A percentile compares a stretch with the other conserved stretches of the same genome.
Conservation (phyloP, 2,888 invertebrate species). For the Flabesymbios commensalis region DNA sequence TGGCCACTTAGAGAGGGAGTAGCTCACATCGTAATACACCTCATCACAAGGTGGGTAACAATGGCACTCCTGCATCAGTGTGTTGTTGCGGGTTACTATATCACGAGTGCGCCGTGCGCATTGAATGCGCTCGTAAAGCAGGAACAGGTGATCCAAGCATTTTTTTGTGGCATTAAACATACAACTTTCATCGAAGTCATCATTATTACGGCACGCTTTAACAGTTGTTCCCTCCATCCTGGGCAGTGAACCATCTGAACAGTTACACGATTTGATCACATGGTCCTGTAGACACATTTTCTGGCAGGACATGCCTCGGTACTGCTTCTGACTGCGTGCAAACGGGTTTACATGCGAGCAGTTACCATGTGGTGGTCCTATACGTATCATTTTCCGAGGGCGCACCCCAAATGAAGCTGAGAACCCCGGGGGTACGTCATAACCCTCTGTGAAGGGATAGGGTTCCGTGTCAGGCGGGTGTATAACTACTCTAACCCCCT, state of each 20-base stretch:
- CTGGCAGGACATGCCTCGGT: conserved; percentile 32
- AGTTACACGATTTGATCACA: conserved; percentile 29
- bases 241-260: conserved; percentile 30
- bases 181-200: conserved; percentile 28
- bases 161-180: conserved; percentile 24
- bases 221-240: conserved; percentile 4
- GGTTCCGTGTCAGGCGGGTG: conserved; percentile 35
- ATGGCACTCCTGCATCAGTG: conserved; percentile 18
- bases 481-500: conserved; percentile 36
- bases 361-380: conserved; percentile 35
- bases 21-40: conserved; percentile 33
- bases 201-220: conserved; percentile 21
- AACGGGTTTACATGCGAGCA: conserved; percentile 31
- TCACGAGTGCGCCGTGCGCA: conserved; percentile 26
- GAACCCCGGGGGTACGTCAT: conserved; percentile 36
- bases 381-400: conserved; percentile 29
- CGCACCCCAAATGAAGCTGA: conserved; percentile 34
- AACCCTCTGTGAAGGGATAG: conserved; percentile 36
- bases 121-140: conserved; percentile 22
- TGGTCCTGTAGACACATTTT: conserved; percentile 34
- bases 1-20: conserved; percentile 37
- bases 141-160: conserved; percentile 26
- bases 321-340: conserved; percentile 2
- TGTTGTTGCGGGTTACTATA: conserved; percentile 22
- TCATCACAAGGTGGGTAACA: conserved; percentile 36